phyloP scores from a whole-genome alignment of 2,797 vertebrate species.

The Clarias platycephalus region DNA sequence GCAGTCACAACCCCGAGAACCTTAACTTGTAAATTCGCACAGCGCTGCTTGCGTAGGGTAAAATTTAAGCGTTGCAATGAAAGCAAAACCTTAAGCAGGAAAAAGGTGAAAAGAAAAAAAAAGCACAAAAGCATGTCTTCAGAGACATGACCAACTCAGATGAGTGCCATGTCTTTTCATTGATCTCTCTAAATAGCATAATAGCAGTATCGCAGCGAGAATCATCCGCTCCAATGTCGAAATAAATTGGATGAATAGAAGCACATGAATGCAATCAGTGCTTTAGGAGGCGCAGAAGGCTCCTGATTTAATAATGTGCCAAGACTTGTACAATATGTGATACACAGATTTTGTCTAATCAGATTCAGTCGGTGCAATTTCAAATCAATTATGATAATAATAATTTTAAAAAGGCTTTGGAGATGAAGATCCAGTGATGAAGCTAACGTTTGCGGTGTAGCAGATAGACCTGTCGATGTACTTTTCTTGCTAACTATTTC shows the following conservation, averaged over 20 bases:
- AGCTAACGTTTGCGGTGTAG: not conserved
- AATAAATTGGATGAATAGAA: constrained; percentile 29
- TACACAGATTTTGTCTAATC: not conserved
- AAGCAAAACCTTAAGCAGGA: not conserved
- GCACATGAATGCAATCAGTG: not conserved
- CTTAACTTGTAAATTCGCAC: not conserved
- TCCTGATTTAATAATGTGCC: constrained; percentile 7
- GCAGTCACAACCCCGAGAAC: not conserved
- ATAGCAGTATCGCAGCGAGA: constrained; percentile 9
- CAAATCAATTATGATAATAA: not conserved
- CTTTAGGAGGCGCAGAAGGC: not conserved
- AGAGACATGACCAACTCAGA: not conserved
- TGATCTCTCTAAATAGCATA: constrained; percentile 25
- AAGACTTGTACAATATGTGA: not conserved
- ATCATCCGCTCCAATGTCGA: constrained; percentile 19
- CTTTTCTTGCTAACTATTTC: not conserved
- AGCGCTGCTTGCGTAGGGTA: not conserved
- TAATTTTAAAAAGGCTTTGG: not conserved
- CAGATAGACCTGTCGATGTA: not conserved
- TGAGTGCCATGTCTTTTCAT: constrained; percentile 7
- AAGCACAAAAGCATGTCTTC: not conserved
- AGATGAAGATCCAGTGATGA: not conserved
- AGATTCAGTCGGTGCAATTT: not conserved
- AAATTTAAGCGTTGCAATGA: not conserved
- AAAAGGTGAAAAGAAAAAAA: not conserved